Evolutionary conservation across 2,797 vertebrate genomes (phyloP).

Genomic region (Huso huso): DNA sequence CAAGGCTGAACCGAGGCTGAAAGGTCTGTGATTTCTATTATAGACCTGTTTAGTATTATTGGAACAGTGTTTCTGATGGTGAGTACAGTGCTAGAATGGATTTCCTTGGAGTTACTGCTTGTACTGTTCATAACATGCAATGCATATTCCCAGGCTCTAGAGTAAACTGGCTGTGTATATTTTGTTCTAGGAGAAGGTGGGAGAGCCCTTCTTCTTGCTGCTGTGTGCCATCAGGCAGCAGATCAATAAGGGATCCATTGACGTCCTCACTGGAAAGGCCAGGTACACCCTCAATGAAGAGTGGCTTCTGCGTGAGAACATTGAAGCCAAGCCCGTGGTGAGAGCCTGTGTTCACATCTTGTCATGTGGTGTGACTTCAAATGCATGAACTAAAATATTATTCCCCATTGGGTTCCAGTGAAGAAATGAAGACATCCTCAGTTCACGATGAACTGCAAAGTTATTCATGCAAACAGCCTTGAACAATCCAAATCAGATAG

Average conservation of each 20-base stretch:
- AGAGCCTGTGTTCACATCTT: slow-evolving; percentile 22
- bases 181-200: slow-evolving; percentile 79
- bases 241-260: slow-evolving; percentile 95
- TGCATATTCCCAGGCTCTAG: background rate
- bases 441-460: no score
- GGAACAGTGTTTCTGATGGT: background rate
- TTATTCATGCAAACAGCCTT: no score
- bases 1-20: no score
- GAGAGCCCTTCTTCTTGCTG: slow-evolving; percentile 93
- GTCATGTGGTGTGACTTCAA: no score
- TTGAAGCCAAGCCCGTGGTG: slow-evolving; percentile 91
- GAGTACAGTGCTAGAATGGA: background rate
- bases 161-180: background rate
- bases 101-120: background rate
- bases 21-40: no score
- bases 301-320: slow-evolving; percentile 93
- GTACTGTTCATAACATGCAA: background rate
- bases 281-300: slow-evolving; percentile 96
- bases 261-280: slow-evolving; percentile 94
- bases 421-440: no score
- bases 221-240: slow-evolving; percentile 96
- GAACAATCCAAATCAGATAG: no score
- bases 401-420: no score
- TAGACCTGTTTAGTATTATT: no score
- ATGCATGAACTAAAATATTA: no score